Evolutionary conservation across 2,113 vertebrate species (phyloP), one percentile per base, ranked within the genome.

Genomic region (Oryzias melastigma): DNA sequence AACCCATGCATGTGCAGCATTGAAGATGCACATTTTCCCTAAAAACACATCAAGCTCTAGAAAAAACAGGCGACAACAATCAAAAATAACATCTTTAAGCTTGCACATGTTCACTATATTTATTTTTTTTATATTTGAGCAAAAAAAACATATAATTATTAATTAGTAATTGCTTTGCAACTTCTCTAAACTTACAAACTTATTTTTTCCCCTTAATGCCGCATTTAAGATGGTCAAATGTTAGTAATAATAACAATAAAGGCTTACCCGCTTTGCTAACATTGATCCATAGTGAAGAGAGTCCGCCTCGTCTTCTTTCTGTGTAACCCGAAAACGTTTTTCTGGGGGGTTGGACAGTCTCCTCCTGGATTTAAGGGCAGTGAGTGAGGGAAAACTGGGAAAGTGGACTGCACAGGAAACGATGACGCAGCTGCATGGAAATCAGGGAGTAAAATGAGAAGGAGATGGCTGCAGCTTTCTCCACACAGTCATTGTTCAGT

Each of bases 371-470:
- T 62, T 83, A 65, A 64, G 75, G 74, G 71, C 58, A 71, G 62
- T 35, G 67, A 62, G 60, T 22, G 66, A 46, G 41, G 22, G 27
- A 65, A 44, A 71, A 75, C 49, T n/a, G 56, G 61, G 73, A 85
- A 85, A 80, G 45, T 66, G 68, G 81, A 81, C 54, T 62, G 65
- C 42, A 83, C 88, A 89, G 90, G 91, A 92, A 91, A 88, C 25
- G 83, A 77, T 91, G 90, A 90, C 86, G 86, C 77, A 59, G 79
- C 76, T 70, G 59, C 52, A 80, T 85, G 75, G 79, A 80, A 85
- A 79, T 82, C 65, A 78, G 41, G 71, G 51, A 44, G 45, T 58
- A 45, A 62, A 70, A 73, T 63, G 42, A 51, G 62, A 68, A 68
- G 62, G 73, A 61, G 65, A 65, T 60, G 43, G 51, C 52, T 8